These are phyloP conservation scores for Herminia tarsipennalis DNA, from an alignment of 2,888 invertebrate species.

Conservation along the genomic window DNA sequence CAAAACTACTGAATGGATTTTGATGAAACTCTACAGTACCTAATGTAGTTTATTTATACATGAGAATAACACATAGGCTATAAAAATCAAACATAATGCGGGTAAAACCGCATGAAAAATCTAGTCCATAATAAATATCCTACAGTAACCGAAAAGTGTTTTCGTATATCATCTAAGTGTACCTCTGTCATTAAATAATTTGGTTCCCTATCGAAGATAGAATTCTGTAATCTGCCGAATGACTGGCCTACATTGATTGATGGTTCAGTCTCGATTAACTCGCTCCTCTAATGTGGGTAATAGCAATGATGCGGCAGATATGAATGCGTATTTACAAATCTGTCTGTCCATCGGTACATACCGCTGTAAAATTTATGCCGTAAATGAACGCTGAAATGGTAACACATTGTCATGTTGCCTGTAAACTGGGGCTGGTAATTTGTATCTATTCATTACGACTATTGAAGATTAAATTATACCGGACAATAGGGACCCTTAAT, in stretches of 20 bases:
- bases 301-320: conserved; percentile 64
- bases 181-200: conserved; percentile 36
- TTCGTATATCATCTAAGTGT: conserved; percentile 1
- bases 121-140: neutral
- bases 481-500: too few relatives aligned
- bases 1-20: too few relatives aligned
- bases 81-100: too few relatives aligned
- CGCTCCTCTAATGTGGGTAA: conserved; percentile 61
- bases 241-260: conserved; percentile 66
- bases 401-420: neutral
- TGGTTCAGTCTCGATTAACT: conserved; percentile 56
- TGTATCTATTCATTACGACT: too few relatives aligned
- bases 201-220: conserved; percentile 30
- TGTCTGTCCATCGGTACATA: conserved; percentile 35
- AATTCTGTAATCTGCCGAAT: conserved; percentile 48
- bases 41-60: too few relatives aligned
- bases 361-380: conserved; percentile 4
- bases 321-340: conserved; percentile 40
- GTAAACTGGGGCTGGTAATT: neutral
- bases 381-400: conserved; percentile 6
- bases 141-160: neutral
- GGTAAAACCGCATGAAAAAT: too few relatives aligned
- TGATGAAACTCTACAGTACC: too few relatives aligned
- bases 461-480: too few relatives aligned
- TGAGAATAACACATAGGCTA: too few relatives aligned